A percentile compares a stretch with the other conserved stretches of the same genome.
phyloP scores from a whole-genome alignment of 2,888 invertebrate genomes.

The Pseudococcus viburni region DNA sequence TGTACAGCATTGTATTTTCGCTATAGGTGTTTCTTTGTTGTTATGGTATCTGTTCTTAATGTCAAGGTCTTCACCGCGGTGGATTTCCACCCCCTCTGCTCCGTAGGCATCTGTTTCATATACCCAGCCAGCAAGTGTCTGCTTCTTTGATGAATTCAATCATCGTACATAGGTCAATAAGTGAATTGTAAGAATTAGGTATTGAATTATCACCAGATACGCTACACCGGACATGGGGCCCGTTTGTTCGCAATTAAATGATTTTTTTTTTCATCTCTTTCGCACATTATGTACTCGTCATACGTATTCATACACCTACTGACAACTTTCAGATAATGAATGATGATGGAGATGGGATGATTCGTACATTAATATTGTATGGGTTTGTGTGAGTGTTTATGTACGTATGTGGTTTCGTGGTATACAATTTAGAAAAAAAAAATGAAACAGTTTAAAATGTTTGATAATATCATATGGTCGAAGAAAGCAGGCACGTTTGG shows the following conservation, averaged over 20 bases:
- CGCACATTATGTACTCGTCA: not conserved
- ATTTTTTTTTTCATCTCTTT: not conserved
- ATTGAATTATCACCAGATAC: not conserved
- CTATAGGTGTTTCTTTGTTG: constrained; percentile 49
- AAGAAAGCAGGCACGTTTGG: constrained; percentile 27
- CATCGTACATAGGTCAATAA: not conserved
- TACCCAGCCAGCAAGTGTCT: not conserved
- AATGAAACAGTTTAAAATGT: not conserved
- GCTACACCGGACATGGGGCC: not conserved
- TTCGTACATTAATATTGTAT: not conserved
- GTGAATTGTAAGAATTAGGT: not conserved
- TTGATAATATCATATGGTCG: constrained; percentile 17
- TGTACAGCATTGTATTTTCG: constrained; percentile 30
- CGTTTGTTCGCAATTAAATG: not conserved
- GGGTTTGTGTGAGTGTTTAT: not conserved
- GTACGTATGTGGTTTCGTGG: not conserved
- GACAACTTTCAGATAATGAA: constrained; percentile 12
- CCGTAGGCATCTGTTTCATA: not conserved
- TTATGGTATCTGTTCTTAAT: constrained; percentile 40
- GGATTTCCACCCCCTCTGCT: not conserved
- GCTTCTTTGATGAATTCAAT: constrained; percentile 7
- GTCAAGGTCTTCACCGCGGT: not conserved
- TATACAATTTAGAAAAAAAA: not conserved
- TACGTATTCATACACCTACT: constrained; percentile 1
- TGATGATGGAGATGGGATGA: constrained; percentile 10